These are phyloP conservation scores for Cheilosia pagana DNA, from an alignment of 2,888 invertebrate genomes.

Conservation along the genomic window DNA sequence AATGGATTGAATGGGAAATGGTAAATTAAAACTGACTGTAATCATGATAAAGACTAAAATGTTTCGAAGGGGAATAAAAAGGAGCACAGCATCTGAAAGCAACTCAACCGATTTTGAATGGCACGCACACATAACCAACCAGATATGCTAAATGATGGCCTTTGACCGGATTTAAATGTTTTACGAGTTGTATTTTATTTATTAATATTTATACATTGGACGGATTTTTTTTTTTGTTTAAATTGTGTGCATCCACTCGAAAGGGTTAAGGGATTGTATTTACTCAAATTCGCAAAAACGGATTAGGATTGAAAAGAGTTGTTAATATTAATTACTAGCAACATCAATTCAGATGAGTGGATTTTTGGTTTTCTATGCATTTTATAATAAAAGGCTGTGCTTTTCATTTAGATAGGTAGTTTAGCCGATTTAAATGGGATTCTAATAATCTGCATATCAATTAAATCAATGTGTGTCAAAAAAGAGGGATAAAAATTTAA, in stretches of 20 bases:
- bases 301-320: neutral
- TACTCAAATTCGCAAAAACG: constrained; percentile 5
- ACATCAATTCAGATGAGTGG: neutral
- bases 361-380: neutral
- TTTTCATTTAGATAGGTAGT: no score
- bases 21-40: neutral
- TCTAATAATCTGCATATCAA: no score
- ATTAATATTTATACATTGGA: neutral
- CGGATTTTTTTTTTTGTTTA: neutral
- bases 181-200: constrained; percentile 2
- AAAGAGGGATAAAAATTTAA: no score
- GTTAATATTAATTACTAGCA: constrained; percentile 16
- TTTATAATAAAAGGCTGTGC: no score
- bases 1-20: no score
- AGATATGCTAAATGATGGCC: neutral
- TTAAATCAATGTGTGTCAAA: no score
- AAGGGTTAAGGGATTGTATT: neutral
- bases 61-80: neutral
- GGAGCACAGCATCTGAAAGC: neutral
- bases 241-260: constrained; percentile 20
- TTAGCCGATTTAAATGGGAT: neutral
- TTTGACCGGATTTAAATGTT: constrained; percentile 1
- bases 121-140: neutral
- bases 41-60: neutral
- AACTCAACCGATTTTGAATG: constrained; percentile 4